Evolutionary conservation across 1,140 invertebrate genomes (phyloP).

Genomic region (Amyelois transitella): DNA sequence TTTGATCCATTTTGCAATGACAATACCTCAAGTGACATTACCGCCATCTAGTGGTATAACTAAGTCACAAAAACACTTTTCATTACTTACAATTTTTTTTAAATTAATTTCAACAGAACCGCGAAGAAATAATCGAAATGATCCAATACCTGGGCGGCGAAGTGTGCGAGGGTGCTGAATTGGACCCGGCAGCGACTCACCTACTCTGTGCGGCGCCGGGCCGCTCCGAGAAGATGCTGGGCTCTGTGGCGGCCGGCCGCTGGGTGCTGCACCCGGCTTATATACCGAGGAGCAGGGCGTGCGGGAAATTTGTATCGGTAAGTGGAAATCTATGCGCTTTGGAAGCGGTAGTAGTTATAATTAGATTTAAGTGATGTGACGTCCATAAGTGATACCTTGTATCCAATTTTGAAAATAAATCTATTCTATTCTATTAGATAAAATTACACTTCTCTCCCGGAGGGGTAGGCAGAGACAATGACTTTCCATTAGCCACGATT

Average conservation of each 20-base stretch:
- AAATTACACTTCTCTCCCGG: too few relatives aligned
- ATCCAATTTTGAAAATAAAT: too few relatives aligned
- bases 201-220: conserved; percentile 82
- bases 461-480: too few relatives aligned
- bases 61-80: too few relatives aligned
- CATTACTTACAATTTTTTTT: not conserved
- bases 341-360: too few relatives aligned
- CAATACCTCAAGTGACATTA: too few relatives aligned
- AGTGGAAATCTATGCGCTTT: not conserved
- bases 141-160: conserved; percentile 81
- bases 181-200: conserved; percentile 84
- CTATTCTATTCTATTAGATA: not conserved
- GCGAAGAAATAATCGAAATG: conserved; percentile 54
- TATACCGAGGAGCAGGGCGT: conserved; percentile 78
- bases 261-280: conserved; percentile 90
- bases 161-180: conserved; percentile 76
- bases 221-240: conserved; percentile 90
- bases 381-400: too few relatives aligned
- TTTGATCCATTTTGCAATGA: too few relatives aligned
- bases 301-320: conserved; percentile 79
- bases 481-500: too few relatives aligned
- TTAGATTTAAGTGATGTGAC: too few relatives aligned
- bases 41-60: too few relatives aligned
- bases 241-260: conserved; percentile 88
- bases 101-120: conserved; percentile 37